A percentile compares a stretch with the other conserved stretches of the same genome.
These are phyloP conservation scores for Melieria picta DNA, from an alignment of 2,888 invertebrate genomes.

Conservation along the genomic window DNA sequence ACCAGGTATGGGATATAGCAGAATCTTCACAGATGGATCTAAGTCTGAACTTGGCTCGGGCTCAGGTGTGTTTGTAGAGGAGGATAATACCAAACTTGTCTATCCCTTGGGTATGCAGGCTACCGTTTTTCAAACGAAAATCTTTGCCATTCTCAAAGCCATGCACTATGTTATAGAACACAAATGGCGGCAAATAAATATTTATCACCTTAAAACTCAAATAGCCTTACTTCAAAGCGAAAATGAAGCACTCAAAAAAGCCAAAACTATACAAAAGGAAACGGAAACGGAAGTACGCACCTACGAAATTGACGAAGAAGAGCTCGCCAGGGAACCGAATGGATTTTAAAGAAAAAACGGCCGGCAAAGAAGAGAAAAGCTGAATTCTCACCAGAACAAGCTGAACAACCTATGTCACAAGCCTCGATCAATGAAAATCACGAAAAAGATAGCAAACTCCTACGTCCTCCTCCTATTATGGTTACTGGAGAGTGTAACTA, in stretches of 20 bases:
- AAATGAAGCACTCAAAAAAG: constrained; percentile 17
- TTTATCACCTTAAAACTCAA: neutral
- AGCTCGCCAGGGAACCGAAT: constrained; percentile 8
- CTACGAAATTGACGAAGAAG: constrained; percentile 20
- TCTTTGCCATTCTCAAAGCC: too few species aligned
- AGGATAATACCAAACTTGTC: too few species aligned
- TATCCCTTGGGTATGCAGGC: too few species aligned
- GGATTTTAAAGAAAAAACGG: constrained; percentile 12
- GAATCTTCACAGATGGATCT: too few species aligned
- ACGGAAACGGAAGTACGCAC: neutral
- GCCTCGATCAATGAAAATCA: neutral
- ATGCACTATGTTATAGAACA: too few species aligned
- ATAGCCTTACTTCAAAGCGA: constrained; percentile 1
- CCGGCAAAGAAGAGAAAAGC: constrained; percentile 11
- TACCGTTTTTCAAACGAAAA: too few species aligned
- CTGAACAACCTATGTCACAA: too few species aligned
- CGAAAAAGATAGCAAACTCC: neutral
- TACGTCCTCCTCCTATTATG: constrained; percentile 7
- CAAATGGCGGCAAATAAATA: too few species aligned
- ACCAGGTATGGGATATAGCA: too few species aligned
- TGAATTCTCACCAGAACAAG: neutral
- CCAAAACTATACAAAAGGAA: constrained; percentile 5
- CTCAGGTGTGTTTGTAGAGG: too few species aligned
- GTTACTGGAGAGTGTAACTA: neutral
- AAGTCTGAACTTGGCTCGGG: too few species aligned